phyloP scores from a whole-genome alignment of 2,113 vertebrate genomes.

The Chionomys nivalis region DNA sequence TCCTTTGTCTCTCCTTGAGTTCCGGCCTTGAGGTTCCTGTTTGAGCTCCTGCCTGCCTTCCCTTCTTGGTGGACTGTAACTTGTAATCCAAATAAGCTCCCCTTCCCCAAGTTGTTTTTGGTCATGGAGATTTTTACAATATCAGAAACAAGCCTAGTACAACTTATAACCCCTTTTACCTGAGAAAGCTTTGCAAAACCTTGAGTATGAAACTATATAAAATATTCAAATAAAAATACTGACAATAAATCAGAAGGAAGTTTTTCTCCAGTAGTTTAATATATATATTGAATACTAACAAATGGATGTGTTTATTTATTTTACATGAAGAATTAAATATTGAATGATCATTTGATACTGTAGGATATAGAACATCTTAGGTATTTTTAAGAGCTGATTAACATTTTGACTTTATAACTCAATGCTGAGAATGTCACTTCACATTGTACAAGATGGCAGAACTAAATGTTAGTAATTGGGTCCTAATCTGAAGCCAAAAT shows the following conservation, averaged over 20 bases:
- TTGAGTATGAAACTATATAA: not conserved
- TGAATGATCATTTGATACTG: not conserved
- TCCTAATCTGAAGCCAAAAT: not conserved
- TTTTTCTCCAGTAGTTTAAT: not conserved
- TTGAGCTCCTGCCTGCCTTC: not conserved
- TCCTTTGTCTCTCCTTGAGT: not conserved
- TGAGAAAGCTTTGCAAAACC: not conserved
- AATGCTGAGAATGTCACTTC: not conserved
- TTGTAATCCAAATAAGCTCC: not conserved
- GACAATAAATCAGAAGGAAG: not conserved
- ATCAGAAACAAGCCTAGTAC: not conserved
- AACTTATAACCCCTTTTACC: not conserved
- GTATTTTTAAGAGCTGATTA: not conserved
- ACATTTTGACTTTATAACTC: not conserved
- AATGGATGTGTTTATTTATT: not conserved
- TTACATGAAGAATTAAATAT: not conserved
- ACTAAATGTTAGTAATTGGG: not conserved
- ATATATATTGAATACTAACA: not conserved
- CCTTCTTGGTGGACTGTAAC: too few relatives aligned
- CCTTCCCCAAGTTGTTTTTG: not conserved
- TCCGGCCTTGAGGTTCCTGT: not conserved
- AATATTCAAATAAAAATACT: not conserved
- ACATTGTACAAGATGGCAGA: not conserved
- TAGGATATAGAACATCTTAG: not conserved
- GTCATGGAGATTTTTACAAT: not conserved